Evolutionary conservation across 2,113 vertebrate species (phyloP), one percentile per base, ranked within the genome.

Genomic region (Erinaceus europaeus): DNA sequence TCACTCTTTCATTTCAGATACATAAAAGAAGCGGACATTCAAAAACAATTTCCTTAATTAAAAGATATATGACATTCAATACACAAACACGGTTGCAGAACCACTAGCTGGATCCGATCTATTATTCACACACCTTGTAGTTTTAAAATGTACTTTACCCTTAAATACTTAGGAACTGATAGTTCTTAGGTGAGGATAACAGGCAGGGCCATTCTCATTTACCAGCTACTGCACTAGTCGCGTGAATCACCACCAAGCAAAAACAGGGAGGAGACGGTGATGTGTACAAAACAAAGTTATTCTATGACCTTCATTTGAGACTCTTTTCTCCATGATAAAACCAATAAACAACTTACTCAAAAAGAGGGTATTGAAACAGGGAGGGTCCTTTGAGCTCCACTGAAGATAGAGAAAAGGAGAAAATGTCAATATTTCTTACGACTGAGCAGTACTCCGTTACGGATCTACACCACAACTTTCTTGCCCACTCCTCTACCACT

Each of bases 41-140:
- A 83, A 61, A 74, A 71, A 29, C 53, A 79, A 75, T 94, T 85
- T 36, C 61, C 46, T 87, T 93, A 92, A 92, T 90, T 90, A 93
- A 92, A 84, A 87, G 7, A 20, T 72, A 86, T 89, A 38, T 84
- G 68, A 76, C 69, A 27, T 84, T 90, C 59, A 38, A n/a, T 71
- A 82, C 61, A 75, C 20, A 59, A 78, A 65, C 32, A 84, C 78
- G 50, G 4, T 5, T 73, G 79, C 46, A 53, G 34, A 73, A 52
- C 75, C 42, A 61, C 12, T 46, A 72, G 32, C 21, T 55, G 38
- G 40, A 57, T 59, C 44, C 14, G 68, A 46, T 44, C 50, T n/a
- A 34, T 89, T 74, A 44, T 40, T 90, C 67, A 84, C 1, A 36
- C 5, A 77, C 23, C 25, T 77, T 68, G 17, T 59, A 20, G 27